A percentile compares a stretch with the other conserved stretches of the same genome.
phyloP scores from a whole-genome alignment of 2,797 vertebrate genomes.

The Prunella strophiata region DNA sequence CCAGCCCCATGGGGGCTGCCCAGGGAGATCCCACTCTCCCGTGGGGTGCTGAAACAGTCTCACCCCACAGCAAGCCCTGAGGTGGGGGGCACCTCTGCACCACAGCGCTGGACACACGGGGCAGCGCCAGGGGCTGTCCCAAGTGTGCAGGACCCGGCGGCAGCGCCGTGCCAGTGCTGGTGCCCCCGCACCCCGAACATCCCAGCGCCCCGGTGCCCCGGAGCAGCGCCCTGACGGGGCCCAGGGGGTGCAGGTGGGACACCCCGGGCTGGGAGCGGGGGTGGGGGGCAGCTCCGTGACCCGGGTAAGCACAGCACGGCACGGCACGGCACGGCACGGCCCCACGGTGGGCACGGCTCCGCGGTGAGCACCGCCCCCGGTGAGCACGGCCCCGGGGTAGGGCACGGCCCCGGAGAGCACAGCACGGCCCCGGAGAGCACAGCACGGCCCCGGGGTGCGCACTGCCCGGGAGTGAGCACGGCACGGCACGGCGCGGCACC shows the following conservation, averaged over 20 bases:
- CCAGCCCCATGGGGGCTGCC: not conserved
- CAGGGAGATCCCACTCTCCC: not conserved
- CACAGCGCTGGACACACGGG: accelerated
- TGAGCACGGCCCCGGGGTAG: not conserved
- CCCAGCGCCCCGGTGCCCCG: not conserved
- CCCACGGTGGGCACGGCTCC: not conserved
- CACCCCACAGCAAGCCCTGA: not conserved
- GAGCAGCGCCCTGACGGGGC: not conserved
- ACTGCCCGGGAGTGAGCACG: not conserved
- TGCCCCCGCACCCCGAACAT: too few species aligned
- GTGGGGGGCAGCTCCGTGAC: not conserved
- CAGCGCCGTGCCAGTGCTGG: not conserved
- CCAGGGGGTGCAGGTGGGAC: too few species aligned
- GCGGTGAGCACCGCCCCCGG: not conserved
- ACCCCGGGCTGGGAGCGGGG: too few species aligned
- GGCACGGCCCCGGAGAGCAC: not conserved
- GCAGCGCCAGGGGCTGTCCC: not conserved
- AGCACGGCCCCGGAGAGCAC: not conserved
- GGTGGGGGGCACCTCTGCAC: not conserved
- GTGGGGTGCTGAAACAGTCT: not conserved
- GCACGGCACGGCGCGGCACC: not conserved
- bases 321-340: not conserved
- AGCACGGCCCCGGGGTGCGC: not conserved
- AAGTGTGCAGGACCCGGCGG: accelerated
- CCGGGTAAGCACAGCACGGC: not conserved